Base-by-base conservation (phyloP, 2,797 vertebrate genomes). In the Epinephelus coioides region DNA sequence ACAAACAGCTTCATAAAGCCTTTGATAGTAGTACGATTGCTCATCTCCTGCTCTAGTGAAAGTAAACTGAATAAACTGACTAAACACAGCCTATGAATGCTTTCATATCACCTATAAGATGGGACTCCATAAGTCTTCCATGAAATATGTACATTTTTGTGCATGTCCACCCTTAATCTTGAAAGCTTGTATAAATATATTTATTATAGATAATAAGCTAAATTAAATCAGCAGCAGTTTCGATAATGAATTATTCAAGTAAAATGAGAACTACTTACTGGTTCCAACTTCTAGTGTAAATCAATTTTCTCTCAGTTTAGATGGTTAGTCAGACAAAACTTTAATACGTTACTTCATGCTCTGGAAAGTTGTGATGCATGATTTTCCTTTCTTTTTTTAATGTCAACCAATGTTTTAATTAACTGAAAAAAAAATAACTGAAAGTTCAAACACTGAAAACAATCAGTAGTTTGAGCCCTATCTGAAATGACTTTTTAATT, bases 1-100 rank as follows among this genome's bases (percentile, higher is more conserved):
- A 76, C 43, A 54, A 69, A 34, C 25, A 27, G 30, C 49, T 66
- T 69, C 17, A 63, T 55, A 55, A 55, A 27, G 57, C 53, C 25
- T 55, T 6, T 49, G 67, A 65, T n/a, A 11, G 12, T 15, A 5
- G 18, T 19, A 1, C 38, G 56, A 73, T 9, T 64, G 54, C 10
- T 77, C 18, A 73, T 73, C 27, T 77, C 30, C 67, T 53, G 30
- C n/a, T 79, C 44, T 46, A 19, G 67, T 15, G 40, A 65, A 63
- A 55, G 55, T 68, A 12, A 76, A n/a, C 56, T 64, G 43, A 38
- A 21, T 23, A n/a, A 25, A 25, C 25, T 25, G 25, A 25, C 25
- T 25, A 25, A 27, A 27, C 27, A 27, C 46, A n/a, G 43, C 10
- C 50, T 34, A 21, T 38, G 14, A 61, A 23, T 44, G 15, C 2